phyloP scores from a whole-genome alignment of 2,888 invertebrate genomes.

The Eugnorisma glareosa region DNA sequence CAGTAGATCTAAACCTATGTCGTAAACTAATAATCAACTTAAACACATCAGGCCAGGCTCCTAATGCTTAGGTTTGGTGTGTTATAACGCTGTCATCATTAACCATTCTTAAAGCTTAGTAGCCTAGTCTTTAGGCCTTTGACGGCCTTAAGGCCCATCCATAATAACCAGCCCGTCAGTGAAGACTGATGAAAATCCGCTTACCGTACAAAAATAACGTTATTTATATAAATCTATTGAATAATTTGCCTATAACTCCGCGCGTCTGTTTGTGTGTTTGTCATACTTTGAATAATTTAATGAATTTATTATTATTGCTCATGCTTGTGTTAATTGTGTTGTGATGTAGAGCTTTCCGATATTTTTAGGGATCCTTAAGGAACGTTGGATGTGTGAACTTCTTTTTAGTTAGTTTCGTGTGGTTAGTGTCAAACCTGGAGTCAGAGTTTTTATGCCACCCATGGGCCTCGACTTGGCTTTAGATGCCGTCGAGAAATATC shows the following conservation, averaged over 20 bases:
- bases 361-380: constrained; percentile 50
- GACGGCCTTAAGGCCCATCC: neutral
- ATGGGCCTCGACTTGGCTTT: too few relatives aligned
- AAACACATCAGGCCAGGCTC: neutral
- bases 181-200: constrained; percentile 49
- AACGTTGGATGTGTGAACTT: too few relatives aligned
- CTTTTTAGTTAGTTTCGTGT: too few relatives aligned
- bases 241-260: constrained; percentile 71
- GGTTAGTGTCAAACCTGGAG: too few relatives aligned
- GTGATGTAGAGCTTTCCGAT: constrained; percentile 65
- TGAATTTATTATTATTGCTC: constrained; percentile 71
- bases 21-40: too few relatives aligned
- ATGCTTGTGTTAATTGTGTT: constrained; percentile 72
- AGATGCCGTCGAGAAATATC: too few relatives aligned
- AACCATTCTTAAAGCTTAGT: neutral
- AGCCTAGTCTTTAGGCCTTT: neutral
- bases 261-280: constrained; percentile 58
- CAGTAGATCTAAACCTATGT: too few relatives aligned
- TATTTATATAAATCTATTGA: constrained; percentile 64
- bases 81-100: neutral
- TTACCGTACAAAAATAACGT: constrained; percentile 52
- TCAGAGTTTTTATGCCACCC: too few relatives aligned
- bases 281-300: constrained; percentile 70
- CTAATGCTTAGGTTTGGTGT: neutral
- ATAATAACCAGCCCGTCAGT: constrained; percentile 8